Base-by-base conservation (phyloP, 2,888 invertebrate species). In the Pristionchus arcanus region DNA sequence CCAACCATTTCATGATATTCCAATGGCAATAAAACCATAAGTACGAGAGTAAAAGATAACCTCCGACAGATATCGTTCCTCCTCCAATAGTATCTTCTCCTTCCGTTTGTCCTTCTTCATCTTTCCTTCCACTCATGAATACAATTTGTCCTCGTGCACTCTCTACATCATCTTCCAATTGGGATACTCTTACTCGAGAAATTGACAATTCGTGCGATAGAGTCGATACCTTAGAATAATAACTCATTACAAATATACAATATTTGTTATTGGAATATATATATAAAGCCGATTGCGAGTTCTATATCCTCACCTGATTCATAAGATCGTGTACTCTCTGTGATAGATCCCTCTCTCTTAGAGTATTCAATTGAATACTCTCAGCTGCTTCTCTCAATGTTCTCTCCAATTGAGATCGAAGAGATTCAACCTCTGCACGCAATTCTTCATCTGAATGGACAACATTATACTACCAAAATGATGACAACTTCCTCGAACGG, bases 121-220 rank as follows among this genome's bases (percentile, higher is more conserved):
- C 49, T n/a, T 87, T 68, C 66, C 55, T 71, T 87, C 68, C 87
- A 49, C 42, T 68, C 87, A 53, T 71, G 49, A 49, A 34, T 25
- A 28, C 37, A 37, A 88, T 83, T 84, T 55, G 63, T 89, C 68
- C 84, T 53, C 34, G 53, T 42, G 84, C 83, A 66, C 68, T 66
- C 49, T 89, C 42, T 42, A 90, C 34, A 13, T 90, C 90, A n/a
- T 85, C 90, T 86, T 90, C 90, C 55, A 89, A 66, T 77, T 83
- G 81, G 49, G 83, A 34, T 21, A 84, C 34, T 25, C 68, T 21
- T 19, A 63, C 84, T 83, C 68, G 37, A 15, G 66, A 34, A 25
- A 68, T 59, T 37, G 49, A 34, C 4, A 68, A 15, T 34, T 81
- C 89, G 16, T 84, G 63, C 28, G 81, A 53, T 13, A 84, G 21